These are phyloP conservation scores for Pterois miles DNA, from an alignment of 2,797 vertebrate genomes.

Conservation along the genomic window DNA sequence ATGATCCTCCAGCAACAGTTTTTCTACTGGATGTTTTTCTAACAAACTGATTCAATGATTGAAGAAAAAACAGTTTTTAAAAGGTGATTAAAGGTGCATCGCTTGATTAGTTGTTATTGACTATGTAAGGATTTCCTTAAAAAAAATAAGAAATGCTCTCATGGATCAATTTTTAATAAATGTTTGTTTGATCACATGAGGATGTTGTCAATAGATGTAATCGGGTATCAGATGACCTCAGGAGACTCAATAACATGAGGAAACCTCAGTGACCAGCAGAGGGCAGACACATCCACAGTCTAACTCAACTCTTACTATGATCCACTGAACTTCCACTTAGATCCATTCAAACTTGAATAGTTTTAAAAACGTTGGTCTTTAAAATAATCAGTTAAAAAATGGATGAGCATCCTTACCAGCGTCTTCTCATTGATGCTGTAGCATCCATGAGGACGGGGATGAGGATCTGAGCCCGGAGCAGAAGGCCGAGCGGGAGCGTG, in stretches of 20 bases:
- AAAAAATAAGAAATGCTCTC: background rate
- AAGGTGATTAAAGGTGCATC: background rate
- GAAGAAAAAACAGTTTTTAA: background rate
- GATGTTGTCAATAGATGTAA: background rate
- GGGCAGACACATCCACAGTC: constrained; percentile 57
- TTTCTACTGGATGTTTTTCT: background rate
- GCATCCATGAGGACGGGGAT: constrained; percentile 95
- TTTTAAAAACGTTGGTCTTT: background rate
- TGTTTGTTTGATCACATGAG: background rate
- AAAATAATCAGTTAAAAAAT: background rate
- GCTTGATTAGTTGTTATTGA: background rate
- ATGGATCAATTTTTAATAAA: background rate
- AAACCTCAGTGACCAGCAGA: constrained; percentile 65
- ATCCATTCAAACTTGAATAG: background rate
- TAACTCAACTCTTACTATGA: background rate
- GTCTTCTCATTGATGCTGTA: constrained; percentile 66
- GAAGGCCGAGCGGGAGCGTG: constrained; percentile 93
- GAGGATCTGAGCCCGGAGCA: constrained; percentile 96
- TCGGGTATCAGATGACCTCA: background rate
- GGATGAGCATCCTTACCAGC: background rate
- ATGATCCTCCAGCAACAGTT: constrained; percentile 35
- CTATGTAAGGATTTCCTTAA: background rate
- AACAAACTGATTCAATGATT: constrained; percentile 5
- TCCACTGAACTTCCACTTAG: background rate
- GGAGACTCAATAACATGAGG: background rate